Base-by-base conservation (phyloP, 1,140 invertebrate genomes). In the Drosophila asahinai region DNA sequence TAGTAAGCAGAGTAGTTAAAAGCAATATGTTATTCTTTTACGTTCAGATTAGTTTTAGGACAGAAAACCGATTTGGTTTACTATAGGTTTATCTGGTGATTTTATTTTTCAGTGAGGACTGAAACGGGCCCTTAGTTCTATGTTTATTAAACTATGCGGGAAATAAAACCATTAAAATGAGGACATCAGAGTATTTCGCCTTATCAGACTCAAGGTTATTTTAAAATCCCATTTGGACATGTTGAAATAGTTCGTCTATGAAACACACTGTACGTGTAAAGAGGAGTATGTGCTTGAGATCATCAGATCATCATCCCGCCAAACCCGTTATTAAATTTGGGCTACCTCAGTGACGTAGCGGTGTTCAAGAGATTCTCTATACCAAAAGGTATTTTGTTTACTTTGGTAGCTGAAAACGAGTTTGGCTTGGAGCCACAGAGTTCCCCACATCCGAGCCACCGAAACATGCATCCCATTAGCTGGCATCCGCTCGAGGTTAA, bases 321-420 rank as follows among this genome's bases (percentile, higher is more conserved):
- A 70, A 86, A 86, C 82, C 84, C 43, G 82, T 86, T 86, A 82
- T 86, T 67, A 72, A 82, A 86, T 64, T 71, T 75, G 68, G 75
- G 74, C 62, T 76, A 67, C 36, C 51, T 40, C 11, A 40, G 45
- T 68, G 75, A 83, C 74, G 67, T 57, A 70, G 55, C 61, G 40
- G 33, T 43, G 14, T 15, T 19, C 22, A 59, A 66, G 36, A 54
- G 54, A 58, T 80, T 66, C 58, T 49, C 43, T 52, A 70, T 51
- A 57, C 54, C 54, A 48, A 59, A 49, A 60, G 47, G 33, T 55
- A 27, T 76, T 36, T 63, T 70, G 70, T 83, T 83, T 83, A 76
- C 66, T 84, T 80, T 66, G 47, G 74, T 9, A 15, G 8, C 6
- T 52, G n/a, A 12, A 73, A 73, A 73, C 70, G 27, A 60, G 62